These are phyloP conservation scores for Calameuta filiformis DNA, from an alignment of 2,888 invertebrate genomes.

Conservation along the genomic window DNA sequence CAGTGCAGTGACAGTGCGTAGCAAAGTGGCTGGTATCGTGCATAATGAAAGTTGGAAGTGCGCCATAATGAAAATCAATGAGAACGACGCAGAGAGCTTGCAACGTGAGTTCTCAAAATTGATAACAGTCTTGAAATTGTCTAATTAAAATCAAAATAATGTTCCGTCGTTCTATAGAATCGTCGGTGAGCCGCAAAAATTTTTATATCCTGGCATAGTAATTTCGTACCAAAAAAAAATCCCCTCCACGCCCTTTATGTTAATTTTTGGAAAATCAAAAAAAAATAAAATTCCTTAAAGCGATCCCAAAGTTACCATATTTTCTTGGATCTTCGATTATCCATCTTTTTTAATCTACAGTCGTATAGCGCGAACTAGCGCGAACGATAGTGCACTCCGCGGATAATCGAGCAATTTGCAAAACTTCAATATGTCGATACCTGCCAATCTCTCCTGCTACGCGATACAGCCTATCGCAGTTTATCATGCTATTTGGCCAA, in stretches of 20 bases:
- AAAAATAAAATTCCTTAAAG: too few species aligned
- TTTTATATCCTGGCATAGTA: too few species aligned
- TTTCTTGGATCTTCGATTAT: too few species aligned
- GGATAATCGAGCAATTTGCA: neutral
- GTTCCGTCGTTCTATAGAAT: too few species aligned
- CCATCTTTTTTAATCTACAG: neutral
- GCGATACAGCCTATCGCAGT: neutral
- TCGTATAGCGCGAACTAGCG: too few species aligned
- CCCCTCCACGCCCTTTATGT: too few species aligned
- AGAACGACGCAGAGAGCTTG: conserved; percentile 32
- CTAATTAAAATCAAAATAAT: neutral
- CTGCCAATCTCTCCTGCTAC: neutral
- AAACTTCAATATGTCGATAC: neutral
- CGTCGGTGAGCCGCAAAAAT: too few species aligned
- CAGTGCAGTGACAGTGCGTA: neutral
- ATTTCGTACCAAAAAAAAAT: too few species aligned
- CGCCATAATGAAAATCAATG: conserved; percentile 48
- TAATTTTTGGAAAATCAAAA: too few species aligned
- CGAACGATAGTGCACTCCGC: neutral
- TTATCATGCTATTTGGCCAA: neutral
- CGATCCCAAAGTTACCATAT: too few species aligned
- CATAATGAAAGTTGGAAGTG: neutral
- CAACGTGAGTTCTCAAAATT: conserved; percentile 40
- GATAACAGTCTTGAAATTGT: neutral
- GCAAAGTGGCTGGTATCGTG: neutral